A percentile compares a stretch with the other conserved stretches of the same genome.
phyloP scores from a whole-genome alignment of 2,797 vertebrate species.

The Semaprochilodus insignis region DNA sequence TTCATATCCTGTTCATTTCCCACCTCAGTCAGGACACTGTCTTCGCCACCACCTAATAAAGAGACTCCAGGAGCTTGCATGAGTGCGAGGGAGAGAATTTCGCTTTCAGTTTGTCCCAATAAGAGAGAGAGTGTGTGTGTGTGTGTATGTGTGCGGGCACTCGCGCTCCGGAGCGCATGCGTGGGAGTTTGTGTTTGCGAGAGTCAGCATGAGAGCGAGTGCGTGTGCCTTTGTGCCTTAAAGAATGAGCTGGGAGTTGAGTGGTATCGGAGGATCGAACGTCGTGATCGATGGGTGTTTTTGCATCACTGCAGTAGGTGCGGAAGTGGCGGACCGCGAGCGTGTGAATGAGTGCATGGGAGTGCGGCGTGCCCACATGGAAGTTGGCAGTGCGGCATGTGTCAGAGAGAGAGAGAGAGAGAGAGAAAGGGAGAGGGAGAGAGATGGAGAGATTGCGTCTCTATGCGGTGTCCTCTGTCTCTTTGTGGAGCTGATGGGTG shows the following conservation, averaged over 20 bases:
- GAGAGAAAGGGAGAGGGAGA: background rate
- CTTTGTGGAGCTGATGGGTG: constrained; percentile 59
- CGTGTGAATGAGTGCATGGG: constrained; percentile 35
- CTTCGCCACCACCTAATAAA: constrained; percentile 6
- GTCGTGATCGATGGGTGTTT: constrained; percentile 20
- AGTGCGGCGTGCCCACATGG: constrained; percentile 26
- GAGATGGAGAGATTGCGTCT: constrained; percentile 46
- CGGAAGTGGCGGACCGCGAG: background rate
- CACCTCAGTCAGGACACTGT: background rate
- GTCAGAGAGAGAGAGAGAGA: constrained; percentile 35
- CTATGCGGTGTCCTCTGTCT: constrained; percentile 55
- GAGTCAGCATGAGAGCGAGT: background rate
- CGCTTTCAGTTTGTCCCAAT: background rate
- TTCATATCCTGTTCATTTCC: constrained; percentile 6
- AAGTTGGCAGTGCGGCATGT: constrained; percentile 56
- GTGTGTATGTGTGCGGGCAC: background rate
- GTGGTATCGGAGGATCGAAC: background rate
- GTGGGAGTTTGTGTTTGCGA: constrained; percentile 8
- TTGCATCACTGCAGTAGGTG: background rate
- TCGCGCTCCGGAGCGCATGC: background rate
- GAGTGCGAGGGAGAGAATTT: constrained; percentile 6
- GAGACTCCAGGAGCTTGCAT: background rate
- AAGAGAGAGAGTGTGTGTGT: background rate
- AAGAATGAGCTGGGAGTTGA: background rate
- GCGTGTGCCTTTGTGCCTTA: background rate